Evolutionary conservation across 2,888 invertebrate genomes (phyloP).

Genomic region (Harmothoe impar): DNA sequence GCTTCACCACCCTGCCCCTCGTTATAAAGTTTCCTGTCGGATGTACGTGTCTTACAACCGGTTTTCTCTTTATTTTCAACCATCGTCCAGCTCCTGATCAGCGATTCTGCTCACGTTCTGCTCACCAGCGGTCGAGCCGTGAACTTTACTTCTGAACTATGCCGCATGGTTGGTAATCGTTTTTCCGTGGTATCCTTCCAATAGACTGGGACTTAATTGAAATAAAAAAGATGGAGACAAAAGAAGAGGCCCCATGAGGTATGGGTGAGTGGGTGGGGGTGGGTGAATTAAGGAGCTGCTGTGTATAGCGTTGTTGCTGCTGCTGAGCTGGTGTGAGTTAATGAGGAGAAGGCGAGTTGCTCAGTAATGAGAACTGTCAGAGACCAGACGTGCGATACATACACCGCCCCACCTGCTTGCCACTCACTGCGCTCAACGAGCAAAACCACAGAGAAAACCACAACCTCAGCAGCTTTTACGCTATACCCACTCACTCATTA

Average conservation of each 20-base stretch:
- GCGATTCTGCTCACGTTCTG: too few relatives aligned
- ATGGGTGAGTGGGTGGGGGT: background rate
- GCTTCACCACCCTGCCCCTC: background rate
- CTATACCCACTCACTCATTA: background rate
- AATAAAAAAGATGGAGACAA: background rate
- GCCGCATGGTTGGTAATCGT: background rate
- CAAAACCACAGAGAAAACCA: background rate
- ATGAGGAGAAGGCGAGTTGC: conserved; percentile 1
- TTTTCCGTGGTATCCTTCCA: background rate
- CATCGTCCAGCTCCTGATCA: background rate
- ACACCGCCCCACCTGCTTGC: background rate
- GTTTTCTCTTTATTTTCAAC: conserved; percentile 6
- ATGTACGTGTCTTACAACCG: conserved; percentile 17
- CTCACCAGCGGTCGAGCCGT: background rate
- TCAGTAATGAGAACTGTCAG: conserved; percentile 30
- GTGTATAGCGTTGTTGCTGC: background rate
- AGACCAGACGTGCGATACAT: conserved; percentile 17
- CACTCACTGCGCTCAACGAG: background rate
- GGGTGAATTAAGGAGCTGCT: background rate
- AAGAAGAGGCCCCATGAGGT: background rate
- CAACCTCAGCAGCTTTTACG: background rate
- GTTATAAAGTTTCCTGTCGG: conserved; percentile 27
- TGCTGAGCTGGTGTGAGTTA: conserved; percentile 2
- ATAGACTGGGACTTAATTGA: background rate
- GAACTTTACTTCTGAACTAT: background rate